A percentile compares a stretch with the other conserved stretches of the same genome.
phyloP scores from a whole-genome alignment of 64 coral and sea anemone genomes.

The Montipora foliosa region DNA sequence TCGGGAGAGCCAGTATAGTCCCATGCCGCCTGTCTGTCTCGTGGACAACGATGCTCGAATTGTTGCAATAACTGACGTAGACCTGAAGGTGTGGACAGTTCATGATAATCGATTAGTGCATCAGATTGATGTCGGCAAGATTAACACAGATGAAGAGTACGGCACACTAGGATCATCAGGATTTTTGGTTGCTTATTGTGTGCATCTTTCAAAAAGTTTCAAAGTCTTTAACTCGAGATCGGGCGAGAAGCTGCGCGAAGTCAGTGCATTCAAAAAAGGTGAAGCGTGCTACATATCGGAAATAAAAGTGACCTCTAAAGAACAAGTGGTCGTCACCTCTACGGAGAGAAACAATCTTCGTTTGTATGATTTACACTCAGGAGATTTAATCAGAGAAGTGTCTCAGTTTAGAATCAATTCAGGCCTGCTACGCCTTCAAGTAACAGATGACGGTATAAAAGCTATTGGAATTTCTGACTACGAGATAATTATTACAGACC shows the following conservation, averaged over 20 bases:
- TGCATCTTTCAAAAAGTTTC: constrained; percentile 27
- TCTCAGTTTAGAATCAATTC: constrained; percentile 54
- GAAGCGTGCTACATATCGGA: constrained; percentile 17
- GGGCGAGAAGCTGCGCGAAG: constrained; percentile 6
- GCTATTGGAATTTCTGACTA: constrained; percentile 36
- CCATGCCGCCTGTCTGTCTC: constrained; percentile 72
- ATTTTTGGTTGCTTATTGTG: constrained; percentile 30
- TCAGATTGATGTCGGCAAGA: constrained; percentile 42
- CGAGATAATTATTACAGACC: constrained; percentile 66
- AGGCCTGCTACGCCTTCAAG: constrained; percentile 60
- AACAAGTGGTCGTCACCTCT: constrained; percentile 52
- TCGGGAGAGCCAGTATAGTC: constrained; percentile 35
- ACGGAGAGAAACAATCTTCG: constrained; percentile 42
- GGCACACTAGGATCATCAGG: constrained; percentile 58
- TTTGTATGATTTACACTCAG: constrained; percentile 31
- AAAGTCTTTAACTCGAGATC: constrained; percentile 37
- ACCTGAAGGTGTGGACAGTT: constrained; percentile 71
- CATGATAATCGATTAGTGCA: constrained; percentile 32
- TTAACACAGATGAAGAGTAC: constrained; percentile 59
- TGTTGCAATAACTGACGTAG: constrained; percentile 65
- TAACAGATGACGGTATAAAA: constrained; percentile 44
- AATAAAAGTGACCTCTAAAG: constrained; percentile 36
- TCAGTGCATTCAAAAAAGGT: constrained; percentile 13
- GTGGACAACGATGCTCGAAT: constrained; percentile 57
- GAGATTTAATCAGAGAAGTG: constrained; percentile 45